Evolutionary conservation across 1,140 invertebrate species (phyloP).

Genomic region (Heliconius eleuchia): DNA sequence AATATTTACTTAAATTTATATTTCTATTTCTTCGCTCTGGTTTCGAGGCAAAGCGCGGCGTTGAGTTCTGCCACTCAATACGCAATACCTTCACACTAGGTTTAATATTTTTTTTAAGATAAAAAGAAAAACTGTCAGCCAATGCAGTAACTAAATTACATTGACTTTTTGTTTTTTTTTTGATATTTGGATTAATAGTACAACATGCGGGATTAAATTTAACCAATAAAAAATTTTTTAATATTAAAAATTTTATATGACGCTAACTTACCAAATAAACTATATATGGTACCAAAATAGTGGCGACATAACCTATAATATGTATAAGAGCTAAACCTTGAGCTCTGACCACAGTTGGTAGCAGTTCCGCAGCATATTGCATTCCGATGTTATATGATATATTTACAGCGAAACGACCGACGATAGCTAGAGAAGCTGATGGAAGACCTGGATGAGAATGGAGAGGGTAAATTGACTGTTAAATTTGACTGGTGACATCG

Average conservation of each 20-base stretch:
- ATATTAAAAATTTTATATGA: not conserved
- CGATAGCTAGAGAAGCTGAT: constrained; percentile 87
- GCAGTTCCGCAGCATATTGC: constrained; percentile 92
- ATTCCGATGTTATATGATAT: constrained; percentile 94
- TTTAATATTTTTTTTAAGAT: too few species aligned
- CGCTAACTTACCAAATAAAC: constrained; percentile 86
- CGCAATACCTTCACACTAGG: too few species aligned
- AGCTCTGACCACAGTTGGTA: constrained; percentile 92
- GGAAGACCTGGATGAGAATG: constrained; percentile 81
- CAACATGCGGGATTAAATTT: not conserved
- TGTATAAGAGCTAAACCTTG: constrained; percentile 92
- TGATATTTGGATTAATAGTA: too few species aligned
- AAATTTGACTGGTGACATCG: not conserved
- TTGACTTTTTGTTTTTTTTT: too few species aligned
- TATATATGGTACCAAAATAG: constrained; percentile 90
- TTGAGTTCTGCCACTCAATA: too few species aligned
- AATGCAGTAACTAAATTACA: not conserved
- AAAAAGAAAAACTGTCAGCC: too few species aligned
- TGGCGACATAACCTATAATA: constrained; percentile 92
- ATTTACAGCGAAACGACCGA: constrained; percentile 91
- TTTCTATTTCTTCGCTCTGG: too few species aligned
- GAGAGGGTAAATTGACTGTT: constrained; percentile 21
- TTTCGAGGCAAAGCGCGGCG: too few species aligned
- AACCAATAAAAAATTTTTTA: not conserved
- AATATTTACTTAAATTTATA: too few species aligned